A percentile compares a stretch with the other conserved stretches of the same genome.
phyloP scores from a whole-genome alignment of 1,140 invertebrate genomes.

The Zaprionus inermis region DNA sequence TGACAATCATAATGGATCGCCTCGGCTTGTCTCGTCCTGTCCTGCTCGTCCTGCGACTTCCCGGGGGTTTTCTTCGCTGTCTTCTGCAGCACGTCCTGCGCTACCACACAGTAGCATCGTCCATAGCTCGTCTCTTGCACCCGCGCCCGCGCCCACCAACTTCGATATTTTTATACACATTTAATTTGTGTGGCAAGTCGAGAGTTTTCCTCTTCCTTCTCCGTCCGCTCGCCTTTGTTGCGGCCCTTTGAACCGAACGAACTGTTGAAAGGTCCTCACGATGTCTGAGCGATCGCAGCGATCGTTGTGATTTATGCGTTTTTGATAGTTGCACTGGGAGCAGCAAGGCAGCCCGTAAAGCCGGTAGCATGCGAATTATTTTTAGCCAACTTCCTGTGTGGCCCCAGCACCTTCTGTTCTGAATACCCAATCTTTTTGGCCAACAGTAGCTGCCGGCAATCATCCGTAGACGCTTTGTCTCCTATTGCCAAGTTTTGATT shows the following conservation, averaged over 20 bases:
- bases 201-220: conserved; percentile 27
- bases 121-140: conserved; percentile 12
- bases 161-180: conserved; percentile 77
- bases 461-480: conserved; percentile 53
- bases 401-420: conserved; percentile 27
- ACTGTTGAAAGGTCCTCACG: conserved; percentile 73
- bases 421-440: conserved; percentile 7
- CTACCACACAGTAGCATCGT: conserved; percentile 66
- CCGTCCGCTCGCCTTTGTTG: conserved; percentile 12
- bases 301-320: conserved; percentile 77
- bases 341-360: not conserved
- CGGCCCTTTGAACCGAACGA: conserved; percentile 64
- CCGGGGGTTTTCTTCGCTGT: not conserved
- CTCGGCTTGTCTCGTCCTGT: conserved; percentile 21
- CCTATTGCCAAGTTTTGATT: conserved; percentile 50
- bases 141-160: conserved; percentile 73
- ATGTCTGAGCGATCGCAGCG: conserved; percentile 17
- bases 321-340: conserved; percentile 67
- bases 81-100: conserved; percentile 34
- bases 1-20: conserved; percentile 81
- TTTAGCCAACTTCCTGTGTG: conserved; percentile 67
- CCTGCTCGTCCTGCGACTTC: no score
- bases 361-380: conserved; percentile 57
- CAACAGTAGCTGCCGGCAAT: conserved; percentile 56
- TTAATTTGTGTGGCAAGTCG: conserved; percentile 73